Percentiles rank a stretch among this genome's conserved stretches.
These are phyloP conservation scores for Polyommatus iphigenia DNA, from an alignment of 2,888 invertebrate genomes.

Conservation along the genomic window DNA sequence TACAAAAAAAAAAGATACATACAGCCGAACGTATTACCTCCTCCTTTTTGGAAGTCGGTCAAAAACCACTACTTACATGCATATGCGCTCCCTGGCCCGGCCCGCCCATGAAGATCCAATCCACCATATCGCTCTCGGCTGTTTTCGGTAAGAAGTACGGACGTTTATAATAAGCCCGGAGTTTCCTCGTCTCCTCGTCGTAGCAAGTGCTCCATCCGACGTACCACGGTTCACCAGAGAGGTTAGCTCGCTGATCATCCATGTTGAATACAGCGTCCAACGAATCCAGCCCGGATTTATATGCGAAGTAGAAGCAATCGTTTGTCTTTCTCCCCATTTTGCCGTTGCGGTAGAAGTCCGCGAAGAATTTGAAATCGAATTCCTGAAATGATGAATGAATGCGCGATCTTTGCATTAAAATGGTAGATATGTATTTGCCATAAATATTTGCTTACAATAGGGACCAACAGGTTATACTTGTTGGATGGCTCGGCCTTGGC, in stretches of 20 bases:
- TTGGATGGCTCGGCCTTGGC: too few species aligned
- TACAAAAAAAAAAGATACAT: too few species aligned
- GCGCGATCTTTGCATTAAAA: neutral
- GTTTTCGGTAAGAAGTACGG: slow-evolving; percentile 94
- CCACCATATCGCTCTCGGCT: slow-evolving; percentile 93
- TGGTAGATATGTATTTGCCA: too few species aligned
- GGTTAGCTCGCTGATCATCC: slow-evolving; percentile 84
- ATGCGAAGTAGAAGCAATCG: slow-evolving; percentile 96
- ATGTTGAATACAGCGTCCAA: slow-evolving; percentile 91
- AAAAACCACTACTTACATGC: slow-evolving; percentile 87
- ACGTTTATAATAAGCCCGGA: slow-evolving; percentile 88
- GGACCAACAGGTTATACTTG: too few species aligned
- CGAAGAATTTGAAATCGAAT: slow-evolving; percentile 92
- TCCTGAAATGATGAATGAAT: slow-evolving; percentile 55
- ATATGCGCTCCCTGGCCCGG: slow-evolving; percentile 96
- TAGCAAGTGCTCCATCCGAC: slow-evolving; percentile 97
- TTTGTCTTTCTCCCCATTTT: slow-evolving; percentile 76
- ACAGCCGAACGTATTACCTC: too few species aligned
- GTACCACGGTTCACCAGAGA: slow-evolving; percentile 86
- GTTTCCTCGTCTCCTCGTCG: slow-evolving; percentile 86
- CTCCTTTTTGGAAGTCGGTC: too few species aligned
- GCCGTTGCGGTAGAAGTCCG: slow-evolving; percentile 84
- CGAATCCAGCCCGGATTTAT: slow-evolving; percentile 90
- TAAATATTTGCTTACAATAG: too few species aligned
- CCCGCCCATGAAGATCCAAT: slow-evolving; percentile 99